Base-by-base conservation (phyloP, 2,797 vertebrate species). In the Xenentodon cancila region DNA sequence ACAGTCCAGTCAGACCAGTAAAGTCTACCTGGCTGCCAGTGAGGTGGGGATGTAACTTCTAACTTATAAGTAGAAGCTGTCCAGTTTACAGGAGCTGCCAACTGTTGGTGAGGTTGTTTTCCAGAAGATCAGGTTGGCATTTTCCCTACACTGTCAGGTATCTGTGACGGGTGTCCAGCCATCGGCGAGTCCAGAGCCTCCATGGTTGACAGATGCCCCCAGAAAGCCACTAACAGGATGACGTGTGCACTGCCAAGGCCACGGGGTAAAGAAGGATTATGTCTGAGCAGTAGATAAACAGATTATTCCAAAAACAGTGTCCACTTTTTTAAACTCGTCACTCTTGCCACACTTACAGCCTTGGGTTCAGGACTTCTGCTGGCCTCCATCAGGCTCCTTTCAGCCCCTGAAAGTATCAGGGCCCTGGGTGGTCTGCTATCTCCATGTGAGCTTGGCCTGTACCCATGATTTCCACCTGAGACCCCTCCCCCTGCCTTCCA, bases 221-320 rank as follows among this genome's bases (percentile, higher is more conserved):
- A 92, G 92, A 95, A 95, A 95, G 88, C 90, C 84, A 91, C 91
- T 96, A 97, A 97, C 92, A 92, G 94, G 95, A 96, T 97, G 94
- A 96, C 86, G 90, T 73, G 81, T 89, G 86, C 70, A 90, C 89
- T 72, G 77, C 52, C 22, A 73, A 85, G 90, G 88, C 94, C 64
- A 73, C 88, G 75, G 87, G 92, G 90, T 91, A 93, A 95, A 95
- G 91, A 45, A 88, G 92, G 96, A 96, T 98, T 97, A 98, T 86
- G 93, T 95, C 94, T 94, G 93, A 96, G 93, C 82, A 91, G 88
- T 84, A 95, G 94, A 94, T 96, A 95, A 97, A 93, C 88, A 94
- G 96, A 96, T 98, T 96, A 96, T 94, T 94, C 93, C 92, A 81
- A 89, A 95, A 94, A 94, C 86, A 74, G 92, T 86, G 86, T 79